Evolutionary conservation across 1,140 invertebrate species (phyloP).

Genomic region (Zaprionus gabonicus): DNA sequence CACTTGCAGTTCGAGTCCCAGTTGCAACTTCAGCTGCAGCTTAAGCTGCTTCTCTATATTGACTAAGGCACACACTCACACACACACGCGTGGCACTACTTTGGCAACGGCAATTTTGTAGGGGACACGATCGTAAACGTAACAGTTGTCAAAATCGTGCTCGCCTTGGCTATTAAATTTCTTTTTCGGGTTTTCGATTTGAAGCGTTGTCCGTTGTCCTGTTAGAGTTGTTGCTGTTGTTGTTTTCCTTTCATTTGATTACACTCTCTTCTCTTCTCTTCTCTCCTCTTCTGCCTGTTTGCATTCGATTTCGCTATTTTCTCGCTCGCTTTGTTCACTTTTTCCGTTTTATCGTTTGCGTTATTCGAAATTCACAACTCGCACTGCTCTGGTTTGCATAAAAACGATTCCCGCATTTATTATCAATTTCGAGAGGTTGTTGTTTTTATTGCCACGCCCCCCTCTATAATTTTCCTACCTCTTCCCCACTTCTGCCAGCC

Average conservation of each 20-base stretch:
- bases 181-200: conserved; percentile 20
- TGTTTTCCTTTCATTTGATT: conserved; percentile 14
- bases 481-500: background rate
- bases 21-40: background rate
- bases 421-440: conserved; percentile 17
- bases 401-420: conserved; percentile 38
- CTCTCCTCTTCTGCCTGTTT: background rate
- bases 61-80: background rate
- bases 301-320: conserved; percentile 7
- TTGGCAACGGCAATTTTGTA: background rate
- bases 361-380: conserved; percentile 11
- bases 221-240: background rate
- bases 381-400: conserved; percentile 39
- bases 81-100: background rate
- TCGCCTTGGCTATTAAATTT: background rate
- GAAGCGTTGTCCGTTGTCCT: conserved; percentile 20
- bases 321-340: conserved; percentile 34
- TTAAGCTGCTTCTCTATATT: background rate
- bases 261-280: conserved; percentile 10
- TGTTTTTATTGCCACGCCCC: background rate
- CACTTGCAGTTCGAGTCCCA: background rate
- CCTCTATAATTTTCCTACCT: background rate
- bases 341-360: conserved; percentile 30
- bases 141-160: background rate
- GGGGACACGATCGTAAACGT: background rate